Conservation (phyloP, 2,888 invertebrate genomes). For the Drosophila macrospina region DNA sequence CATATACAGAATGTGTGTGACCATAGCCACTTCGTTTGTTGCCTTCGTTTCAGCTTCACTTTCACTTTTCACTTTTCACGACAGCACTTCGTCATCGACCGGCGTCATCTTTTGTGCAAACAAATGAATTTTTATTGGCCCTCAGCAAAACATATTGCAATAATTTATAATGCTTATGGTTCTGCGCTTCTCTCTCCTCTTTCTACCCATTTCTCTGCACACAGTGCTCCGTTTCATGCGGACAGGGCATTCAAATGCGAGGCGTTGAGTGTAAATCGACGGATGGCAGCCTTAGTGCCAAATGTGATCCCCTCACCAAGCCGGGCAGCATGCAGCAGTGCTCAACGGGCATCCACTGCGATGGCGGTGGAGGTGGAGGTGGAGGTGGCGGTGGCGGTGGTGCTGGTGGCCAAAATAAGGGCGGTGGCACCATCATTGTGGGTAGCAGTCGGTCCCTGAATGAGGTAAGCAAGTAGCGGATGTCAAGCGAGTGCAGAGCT, state of each 20-base stretch:
- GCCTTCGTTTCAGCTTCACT: constrained; percentile 28
- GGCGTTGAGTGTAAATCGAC: constrained; percentile 92
- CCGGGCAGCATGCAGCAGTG: constrained; percentile 91
- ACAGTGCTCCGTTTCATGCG: constrained; percentile 97
- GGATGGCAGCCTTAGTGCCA: constrained; percentile 86
- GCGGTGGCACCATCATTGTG: constrained; percentile 82
- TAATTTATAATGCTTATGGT: constrained; percentile 74
- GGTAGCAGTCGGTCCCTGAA: constrained; percentile 79
- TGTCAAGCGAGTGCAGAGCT: constrained; percentile 8
- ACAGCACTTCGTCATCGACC: constrained; percentile 58
- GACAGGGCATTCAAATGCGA: constrained; percentile 93
- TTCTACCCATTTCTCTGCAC: constrained; percentile 1
- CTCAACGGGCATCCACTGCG: constrained; percentile 90
- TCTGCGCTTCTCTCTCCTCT: neutral
- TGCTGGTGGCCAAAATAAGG: constrained; percentile 61
- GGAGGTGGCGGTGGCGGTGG: neutral
- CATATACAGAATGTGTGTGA: constrained; percentile 13
- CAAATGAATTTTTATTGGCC: constrained; percentile 70
- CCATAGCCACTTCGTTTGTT: neutral
- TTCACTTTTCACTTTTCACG: constrained; percentile 58
- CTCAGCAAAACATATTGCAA: constrained; percentile 69
- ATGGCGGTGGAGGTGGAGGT: constrained; percentile 74
- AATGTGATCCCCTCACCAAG: constrained; percentile 89
- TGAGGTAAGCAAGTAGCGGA: constrained; percentile 57
- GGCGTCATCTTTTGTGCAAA: constrained; percentile 67